Conservation (phyloP, 2,113 vertebrate genomes). For the Cephalopholis sonnerati region DNA sequence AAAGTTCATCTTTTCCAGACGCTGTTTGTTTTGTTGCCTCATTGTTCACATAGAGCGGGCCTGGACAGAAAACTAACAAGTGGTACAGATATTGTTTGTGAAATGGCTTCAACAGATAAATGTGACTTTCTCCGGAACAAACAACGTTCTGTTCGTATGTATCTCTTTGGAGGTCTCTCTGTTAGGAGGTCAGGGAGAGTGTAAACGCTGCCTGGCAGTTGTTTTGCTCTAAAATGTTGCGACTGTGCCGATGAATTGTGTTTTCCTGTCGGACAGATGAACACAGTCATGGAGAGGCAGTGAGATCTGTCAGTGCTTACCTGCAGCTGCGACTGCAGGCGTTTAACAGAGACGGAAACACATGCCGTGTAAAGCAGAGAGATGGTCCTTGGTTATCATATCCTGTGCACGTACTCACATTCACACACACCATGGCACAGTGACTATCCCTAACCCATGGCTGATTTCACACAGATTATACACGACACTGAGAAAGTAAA, state of each 20-base stretch:
- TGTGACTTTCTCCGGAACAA: background rate
- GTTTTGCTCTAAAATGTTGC: background rate
- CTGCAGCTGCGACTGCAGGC: slow-evolving; percentile 19
- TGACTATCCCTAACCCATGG: background rate
- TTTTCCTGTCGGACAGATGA: background rate
- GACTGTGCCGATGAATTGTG: background rate
- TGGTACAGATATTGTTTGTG: background rate
- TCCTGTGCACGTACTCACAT: background rate
- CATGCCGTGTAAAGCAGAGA: background rate
- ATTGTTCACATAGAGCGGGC: background rate
- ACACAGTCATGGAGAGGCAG: background rate
- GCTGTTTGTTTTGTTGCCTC: background rate
- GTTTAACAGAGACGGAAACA: background rate
- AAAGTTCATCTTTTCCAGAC: background rate
- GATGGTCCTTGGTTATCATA: background rate
- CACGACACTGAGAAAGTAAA: background rate
- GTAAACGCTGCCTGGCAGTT: background rate
- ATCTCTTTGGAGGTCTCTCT: background rate
- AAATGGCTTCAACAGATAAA: background rate
- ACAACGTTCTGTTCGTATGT: background rate
- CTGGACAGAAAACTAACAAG: background rate
- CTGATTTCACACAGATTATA: slow-evolving; percentile 4
- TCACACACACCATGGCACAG: background rate
- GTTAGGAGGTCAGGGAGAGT: background rate
- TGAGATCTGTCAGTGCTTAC: slow-evolving; percentile 5